A percentile compares a stretch with the other conserved stretches of the same genome.
phyloP scores from a whole-genome alignment of 2,113 vertebrate genomes.

The Phrynocephalus versicolor region DNA sequence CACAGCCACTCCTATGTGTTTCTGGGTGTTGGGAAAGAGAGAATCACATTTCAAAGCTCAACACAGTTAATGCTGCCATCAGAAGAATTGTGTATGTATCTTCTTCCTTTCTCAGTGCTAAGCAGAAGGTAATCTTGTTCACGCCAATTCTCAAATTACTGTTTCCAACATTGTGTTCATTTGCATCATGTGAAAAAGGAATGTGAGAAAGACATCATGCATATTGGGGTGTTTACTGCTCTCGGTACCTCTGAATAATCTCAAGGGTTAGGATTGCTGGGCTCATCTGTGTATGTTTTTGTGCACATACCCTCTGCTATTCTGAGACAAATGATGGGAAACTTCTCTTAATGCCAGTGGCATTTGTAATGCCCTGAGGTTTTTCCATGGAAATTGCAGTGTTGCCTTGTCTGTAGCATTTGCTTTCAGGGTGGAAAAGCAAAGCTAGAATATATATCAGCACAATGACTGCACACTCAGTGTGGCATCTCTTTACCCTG shows the following conservation, averaged over 20 bases:
- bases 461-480: not conserved
- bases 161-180: no score
- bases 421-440: not conserved
- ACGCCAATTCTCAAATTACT: not conserved
- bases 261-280: not conserved
- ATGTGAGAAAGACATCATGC: not conserved
- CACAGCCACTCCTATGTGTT: not conserved
- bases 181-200: not conserved
- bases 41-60: not conserved
- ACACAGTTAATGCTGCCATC: no score
- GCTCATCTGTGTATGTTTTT: not conserved
- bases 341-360: not conserved
- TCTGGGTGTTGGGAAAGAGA: not conserved
- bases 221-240: not conserved
- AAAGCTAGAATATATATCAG: conserved; percentile 3
- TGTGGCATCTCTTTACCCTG: conserved; percentile 3
- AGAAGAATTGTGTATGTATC: no score
- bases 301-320: not conserved
- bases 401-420: not conserved
- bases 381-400: not conserved
- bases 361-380: not conserved
- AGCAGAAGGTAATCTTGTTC: not conserved
- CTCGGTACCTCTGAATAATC: not conserved
- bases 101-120: not conserved
- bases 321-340: not conserved